These are phyloP conservation scores for Agrotis ipsilon DNA, from an alignment of 2,888 invertebrate species.

Conservation along the genomic window DNA sequence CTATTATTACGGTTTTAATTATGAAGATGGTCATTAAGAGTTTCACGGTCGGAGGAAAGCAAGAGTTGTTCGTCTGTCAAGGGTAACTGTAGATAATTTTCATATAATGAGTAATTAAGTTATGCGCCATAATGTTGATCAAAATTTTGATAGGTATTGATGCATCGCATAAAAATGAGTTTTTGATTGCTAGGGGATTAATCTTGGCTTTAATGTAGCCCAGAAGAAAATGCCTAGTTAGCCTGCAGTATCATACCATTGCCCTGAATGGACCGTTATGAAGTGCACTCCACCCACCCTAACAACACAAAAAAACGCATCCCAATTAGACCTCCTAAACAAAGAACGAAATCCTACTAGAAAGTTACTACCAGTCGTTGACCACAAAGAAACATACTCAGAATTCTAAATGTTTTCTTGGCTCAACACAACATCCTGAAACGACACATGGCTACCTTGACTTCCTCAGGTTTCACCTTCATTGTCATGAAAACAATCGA, in stretches of 20 bases:
- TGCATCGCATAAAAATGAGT: too few species aligned
- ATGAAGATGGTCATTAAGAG: constrained; percentile 1
- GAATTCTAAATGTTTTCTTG: background rate
- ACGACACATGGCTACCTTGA: constrained; percentile 14
- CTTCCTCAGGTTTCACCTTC: constrained; percentile 18
- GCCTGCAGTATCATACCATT: too few species aligned
- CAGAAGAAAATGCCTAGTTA: too few species aligned
- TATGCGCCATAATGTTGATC: too few species aligned
- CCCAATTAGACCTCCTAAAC: background rate
- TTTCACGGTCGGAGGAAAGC: constrained; percentile 27
- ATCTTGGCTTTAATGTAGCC: too few species aligned
- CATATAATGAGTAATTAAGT: background rate
- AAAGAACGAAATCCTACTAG: background rate
- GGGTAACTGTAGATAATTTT: background rate
- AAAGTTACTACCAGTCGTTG: background rate
- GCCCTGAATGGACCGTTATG: too few species aligned
- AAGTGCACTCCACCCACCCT: too few species aligned
- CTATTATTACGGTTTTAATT: constrained; percentile 34
- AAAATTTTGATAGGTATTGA: too few species aligned
- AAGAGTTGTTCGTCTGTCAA: constrained; percentile 4
- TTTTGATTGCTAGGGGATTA: too few species aligned
- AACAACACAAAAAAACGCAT: background rate
- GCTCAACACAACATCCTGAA: background rate
- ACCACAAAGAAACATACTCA: background rate
- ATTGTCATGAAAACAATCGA: constrained; percentile 36